A percentile compares a stretch with the other conserved stretches of the same genome.
These are phyloP conservation scores for Rhingia rostrata DNA, from an alignment of 2,888 invertebrate species.

Conservation along the genomic window DNA sequence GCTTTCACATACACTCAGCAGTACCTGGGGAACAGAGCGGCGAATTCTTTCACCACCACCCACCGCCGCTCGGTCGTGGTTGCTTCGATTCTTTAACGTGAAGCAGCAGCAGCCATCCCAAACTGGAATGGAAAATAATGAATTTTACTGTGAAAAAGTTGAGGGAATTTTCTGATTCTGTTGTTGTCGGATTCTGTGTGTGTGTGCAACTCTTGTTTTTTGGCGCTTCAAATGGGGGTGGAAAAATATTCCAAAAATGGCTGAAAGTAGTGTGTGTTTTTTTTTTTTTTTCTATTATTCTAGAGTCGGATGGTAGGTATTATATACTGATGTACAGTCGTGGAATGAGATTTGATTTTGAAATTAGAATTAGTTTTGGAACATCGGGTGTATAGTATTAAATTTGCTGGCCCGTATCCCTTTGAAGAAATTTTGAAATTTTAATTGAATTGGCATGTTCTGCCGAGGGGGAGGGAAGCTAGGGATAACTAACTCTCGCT, in stretches of 20 bases:
- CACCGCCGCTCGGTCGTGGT: slow-evolving; percentile 1
- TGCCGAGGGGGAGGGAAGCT: neutral
- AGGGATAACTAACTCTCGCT: neutral
- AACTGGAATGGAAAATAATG: slow-evolving; percentile 53
- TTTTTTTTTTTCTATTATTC: neutral
- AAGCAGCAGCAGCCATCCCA: slow-evolving; percentile 38
- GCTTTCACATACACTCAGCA: neutral
- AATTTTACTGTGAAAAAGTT: slow-evolving; percentile 28
- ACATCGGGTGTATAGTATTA: slow-evolving; percentile 3
- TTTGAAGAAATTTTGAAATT: slow-evolving; percentile 1
- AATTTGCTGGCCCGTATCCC: neutral
- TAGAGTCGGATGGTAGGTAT: neutral
- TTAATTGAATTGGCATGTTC: slow-evolving; percentile 5
- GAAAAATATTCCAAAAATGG: slow-evolving; percentile 43
- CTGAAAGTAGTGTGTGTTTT: slow-evolving; percentile 20
- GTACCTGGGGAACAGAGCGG: slow-evolving; percentile 5
- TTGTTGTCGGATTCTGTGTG: slow-evolving; percentile 6
- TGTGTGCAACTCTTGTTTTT: neutral
- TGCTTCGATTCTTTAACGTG: slow-evolving; percentile 11
- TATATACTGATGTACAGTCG: neutral
- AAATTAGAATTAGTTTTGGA: neutral
- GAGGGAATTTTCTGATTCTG: slow-evolving; percentile 31
- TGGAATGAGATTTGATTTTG: neutral
- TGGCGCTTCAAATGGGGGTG: slow-evolving; percentile 7
- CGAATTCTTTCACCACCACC: slow-evolving; percentile 12